These are phyloP conservation scores for Rhabdomys pumilio DNA, from an alignment of 2,797 vertebrate genomes.

Conservation along the genomic window DNA sequence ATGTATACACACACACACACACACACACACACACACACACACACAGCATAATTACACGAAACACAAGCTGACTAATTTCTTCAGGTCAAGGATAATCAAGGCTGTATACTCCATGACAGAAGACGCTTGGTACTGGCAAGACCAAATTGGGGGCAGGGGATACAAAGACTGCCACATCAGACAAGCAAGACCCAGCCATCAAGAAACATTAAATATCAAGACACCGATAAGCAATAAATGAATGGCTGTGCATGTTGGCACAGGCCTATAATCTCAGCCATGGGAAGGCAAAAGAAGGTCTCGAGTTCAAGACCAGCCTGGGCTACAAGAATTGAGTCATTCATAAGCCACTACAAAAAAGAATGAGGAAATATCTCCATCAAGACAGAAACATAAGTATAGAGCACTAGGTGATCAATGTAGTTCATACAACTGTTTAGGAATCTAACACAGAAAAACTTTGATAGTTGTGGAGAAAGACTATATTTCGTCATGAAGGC, in stretches of 20 bases:
- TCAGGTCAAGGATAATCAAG: not conserved
- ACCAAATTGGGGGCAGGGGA: not conserved
- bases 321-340: not conserved
- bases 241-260: not conserved
- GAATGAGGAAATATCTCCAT: not conserved
- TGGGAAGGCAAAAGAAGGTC: not conserved
- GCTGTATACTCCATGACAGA: not conserved
- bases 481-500: not conserved
- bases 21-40: not conserved
- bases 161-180: not conserved
- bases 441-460: not conserved
- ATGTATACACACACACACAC: too few species aligned
- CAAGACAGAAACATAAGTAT: not conserved
- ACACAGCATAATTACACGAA: not conserved
- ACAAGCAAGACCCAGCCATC: not conserved
- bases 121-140: not conserved
- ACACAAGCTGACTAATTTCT: not conserved
- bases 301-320: not conserved
- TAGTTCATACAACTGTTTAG: not conserved
- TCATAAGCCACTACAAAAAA: not conserved
- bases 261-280: not conserved
- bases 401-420: not conserved
- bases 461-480: not conserved
- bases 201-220: not conserved
- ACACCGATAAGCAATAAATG: not conserved